Conservation (phyloP, 2,888 invertebrate species). For the Galeopsomyia nigrocyanea region DNA sequence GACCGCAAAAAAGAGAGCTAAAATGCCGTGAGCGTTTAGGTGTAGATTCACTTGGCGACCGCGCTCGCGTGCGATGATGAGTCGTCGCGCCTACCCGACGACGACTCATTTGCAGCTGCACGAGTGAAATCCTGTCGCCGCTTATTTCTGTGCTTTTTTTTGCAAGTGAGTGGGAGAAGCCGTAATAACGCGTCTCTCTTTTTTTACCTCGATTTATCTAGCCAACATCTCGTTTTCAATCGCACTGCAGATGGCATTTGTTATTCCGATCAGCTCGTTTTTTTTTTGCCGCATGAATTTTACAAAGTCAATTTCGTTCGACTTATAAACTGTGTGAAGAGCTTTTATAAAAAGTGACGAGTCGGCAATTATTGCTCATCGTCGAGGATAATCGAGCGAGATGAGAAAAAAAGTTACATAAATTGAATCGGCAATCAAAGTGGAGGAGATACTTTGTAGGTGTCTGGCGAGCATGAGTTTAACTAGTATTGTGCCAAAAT, state of each 20-base stretch:
- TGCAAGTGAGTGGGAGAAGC: too few species aligned
- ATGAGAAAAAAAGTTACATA: neutral
- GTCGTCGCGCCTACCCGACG: neutral
- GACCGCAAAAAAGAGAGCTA: neutral
- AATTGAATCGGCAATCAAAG: too few species aligned
- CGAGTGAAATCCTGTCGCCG: too few species aligned
- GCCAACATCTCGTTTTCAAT: neutral
- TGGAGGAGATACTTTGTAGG: too few species aligned
- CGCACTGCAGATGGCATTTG: conserved; percentile 9
- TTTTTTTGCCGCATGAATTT: conserved; percentile 14
- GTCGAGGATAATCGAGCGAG: neutral
- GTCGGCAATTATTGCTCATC: neutral
- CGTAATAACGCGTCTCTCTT: neutral
- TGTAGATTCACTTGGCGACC: neutral
- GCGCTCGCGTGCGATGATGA: neutral
- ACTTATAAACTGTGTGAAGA: neutral
- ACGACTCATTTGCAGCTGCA: too few species aligned
- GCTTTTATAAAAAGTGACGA: neutral
- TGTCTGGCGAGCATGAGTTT: too few species aligned
- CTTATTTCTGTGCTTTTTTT: too few species aligned
- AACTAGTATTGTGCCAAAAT: neutral
- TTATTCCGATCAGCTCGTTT: conserved; percentile 26
- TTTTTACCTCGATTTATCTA: neutral
- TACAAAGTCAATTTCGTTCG: conserved; percentile 21
- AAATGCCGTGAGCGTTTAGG: neutral